These are phyloP conservation scores for Alosa alosa DNA, from an alignment of 2,113 vertebrate genomes.

Conservation along the genomic window DNA sequence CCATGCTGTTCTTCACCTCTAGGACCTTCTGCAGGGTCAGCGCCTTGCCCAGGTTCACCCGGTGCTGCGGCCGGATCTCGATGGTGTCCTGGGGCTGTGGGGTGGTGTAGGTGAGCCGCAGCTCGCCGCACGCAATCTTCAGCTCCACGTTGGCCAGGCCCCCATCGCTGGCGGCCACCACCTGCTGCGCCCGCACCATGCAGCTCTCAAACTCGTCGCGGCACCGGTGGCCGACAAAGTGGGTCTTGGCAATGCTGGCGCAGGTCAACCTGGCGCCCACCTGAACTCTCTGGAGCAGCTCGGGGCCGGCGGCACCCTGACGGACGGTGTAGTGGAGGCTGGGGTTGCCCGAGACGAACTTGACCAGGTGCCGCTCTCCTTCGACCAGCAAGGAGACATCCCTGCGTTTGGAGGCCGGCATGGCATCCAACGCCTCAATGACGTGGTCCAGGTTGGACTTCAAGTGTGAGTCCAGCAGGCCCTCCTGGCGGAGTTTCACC, in stretches of 20 bases:
- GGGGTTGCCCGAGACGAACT: conserved; percentile 29
- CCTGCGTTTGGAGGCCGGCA: conserved; percentile 32
- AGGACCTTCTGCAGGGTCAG: conserved; percentile 40
- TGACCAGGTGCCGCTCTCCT: conserved; percentile 38
- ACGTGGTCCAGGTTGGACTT: conserved; percentile 42
- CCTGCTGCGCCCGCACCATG: conserved; percentile 29
- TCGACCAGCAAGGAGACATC: conserved; percentile 36
- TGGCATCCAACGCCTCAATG: conserved; percentile 27
- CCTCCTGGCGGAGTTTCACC: conserved; percentile 34
- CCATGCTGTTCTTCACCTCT: conserved; percentile 37
- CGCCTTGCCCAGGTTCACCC: conserved; percentile 28
- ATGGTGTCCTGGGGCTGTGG: conserved; percentile 30
- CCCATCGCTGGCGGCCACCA: background rate
- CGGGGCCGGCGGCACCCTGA: conserved; percentile 19
- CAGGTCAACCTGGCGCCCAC: conserved; percentile 25
- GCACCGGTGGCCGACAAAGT: conserved; percentile 46
- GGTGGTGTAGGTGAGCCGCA: conserved; percentile 44
- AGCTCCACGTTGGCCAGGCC: conserved; percentile 33
- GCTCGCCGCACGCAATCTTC: conserved; percentile 37
- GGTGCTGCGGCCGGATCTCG: conserved; percentile 21
- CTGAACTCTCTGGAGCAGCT: conserved; percentile 38
- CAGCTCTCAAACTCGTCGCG: conserved; percentile 43
- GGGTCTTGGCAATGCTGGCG: conserved; percentile 27
- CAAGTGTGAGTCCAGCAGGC: conserved; percentile 37
- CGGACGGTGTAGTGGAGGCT: conserved; percentile 32